phyloP scores from a whole-genome alignment of 2,113 vertebrate genomes.

The Eudyptes chrysolophus region DNA sequence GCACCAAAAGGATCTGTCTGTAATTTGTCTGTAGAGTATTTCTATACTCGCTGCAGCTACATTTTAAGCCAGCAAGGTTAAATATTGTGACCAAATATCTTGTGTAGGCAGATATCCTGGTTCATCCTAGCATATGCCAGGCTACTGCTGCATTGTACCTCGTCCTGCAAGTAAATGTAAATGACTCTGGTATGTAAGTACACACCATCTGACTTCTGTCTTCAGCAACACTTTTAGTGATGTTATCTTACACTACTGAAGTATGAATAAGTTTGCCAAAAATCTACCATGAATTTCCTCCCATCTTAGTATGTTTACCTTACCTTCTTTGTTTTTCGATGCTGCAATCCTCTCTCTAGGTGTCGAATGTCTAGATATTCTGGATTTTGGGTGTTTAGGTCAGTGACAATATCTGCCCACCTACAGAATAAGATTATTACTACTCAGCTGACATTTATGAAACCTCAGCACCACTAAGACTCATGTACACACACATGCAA shows the following conservation, averaged over 20 bases:
- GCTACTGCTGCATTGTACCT: neutral
- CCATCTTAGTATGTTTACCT: neutral
- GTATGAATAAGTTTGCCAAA: neutral
- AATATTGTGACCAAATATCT: neutral
- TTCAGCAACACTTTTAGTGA: neutral
- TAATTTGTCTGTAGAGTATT: neutral
- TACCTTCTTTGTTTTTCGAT: slow-evolving; percentile 97
- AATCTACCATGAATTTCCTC: neutral
- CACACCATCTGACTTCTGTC: neutral
- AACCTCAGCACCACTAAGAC: neutral
- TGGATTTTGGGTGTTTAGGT: slow-evolving; percentile 97
- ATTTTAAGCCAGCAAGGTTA: neutral
- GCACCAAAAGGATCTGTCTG: neutral
- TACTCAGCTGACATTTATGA: neutral
- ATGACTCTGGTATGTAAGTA: neutral
- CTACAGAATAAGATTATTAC: slow-evolving; percentile 64
- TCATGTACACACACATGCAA: fast-evolving
- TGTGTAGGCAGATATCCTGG: neutral
- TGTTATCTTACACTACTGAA: neutral
- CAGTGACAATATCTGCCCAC: slow-evolving; percentile 94
- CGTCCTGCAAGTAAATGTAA: neutral
- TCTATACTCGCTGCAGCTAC: neutral
- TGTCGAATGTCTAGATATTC: slow-evolving; percentile 97
- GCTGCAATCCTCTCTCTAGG: slow-evolving; percentile 92
- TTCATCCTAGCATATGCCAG: neutral